Percentiles rank a stretch among this genome's conserved stretches.
Evolutionary conservation across 2,113 vertebrate species (phyloP).

Genomic region (Phyllostomus discolor): DNA sequence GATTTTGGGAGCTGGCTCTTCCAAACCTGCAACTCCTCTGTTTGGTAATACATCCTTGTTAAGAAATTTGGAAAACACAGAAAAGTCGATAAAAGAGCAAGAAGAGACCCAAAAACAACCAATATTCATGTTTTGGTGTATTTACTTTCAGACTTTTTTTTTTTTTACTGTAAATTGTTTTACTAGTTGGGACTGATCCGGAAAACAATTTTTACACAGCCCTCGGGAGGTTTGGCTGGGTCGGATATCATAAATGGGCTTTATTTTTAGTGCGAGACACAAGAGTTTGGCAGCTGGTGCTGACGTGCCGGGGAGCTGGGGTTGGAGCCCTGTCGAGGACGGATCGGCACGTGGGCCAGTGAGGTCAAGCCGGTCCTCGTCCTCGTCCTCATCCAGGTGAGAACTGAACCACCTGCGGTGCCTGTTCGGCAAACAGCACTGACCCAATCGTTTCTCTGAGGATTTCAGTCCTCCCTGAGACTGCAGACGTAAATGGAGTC

Average conservation of each 20-base stretch:
- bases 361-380: rapidly evolving
- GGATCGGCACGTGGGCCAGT: rapidly evolving
- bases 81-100: neutral
- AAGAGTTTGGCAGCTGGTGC: neutral
- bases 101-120: neutral
- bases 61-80: neutral
- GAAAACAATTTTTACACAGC: neutral
- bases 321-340: neutral
- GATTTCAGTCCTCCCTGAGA: neutral
- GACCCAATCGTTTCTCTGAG: rapidly evolving
- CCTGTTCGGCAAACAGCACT: rapidly evolving
- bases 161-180: neutral
- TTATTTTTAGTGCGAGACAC: neutral
- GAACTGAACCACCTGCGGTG: rapidly evolving
- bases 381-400: too few species aligned
- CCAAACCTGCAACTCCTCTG: neutral
- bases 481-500: neutral
- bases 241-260: neutral
- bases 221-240: neutral
- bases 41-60: neutral
- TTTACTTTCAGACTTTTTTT: neutral
- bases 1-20: neutral
- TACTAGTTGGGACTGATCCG: neutral
- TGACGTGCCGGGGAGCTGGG: neutral
- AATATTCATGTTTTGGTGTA: neutral